Percentiles rank a stretch among this genome's conserved stretches.
Evolutionary conservation across 2,797 vertebrate species (phyloP).

Genomic region (Sebastolobus alascanus): DNA sequence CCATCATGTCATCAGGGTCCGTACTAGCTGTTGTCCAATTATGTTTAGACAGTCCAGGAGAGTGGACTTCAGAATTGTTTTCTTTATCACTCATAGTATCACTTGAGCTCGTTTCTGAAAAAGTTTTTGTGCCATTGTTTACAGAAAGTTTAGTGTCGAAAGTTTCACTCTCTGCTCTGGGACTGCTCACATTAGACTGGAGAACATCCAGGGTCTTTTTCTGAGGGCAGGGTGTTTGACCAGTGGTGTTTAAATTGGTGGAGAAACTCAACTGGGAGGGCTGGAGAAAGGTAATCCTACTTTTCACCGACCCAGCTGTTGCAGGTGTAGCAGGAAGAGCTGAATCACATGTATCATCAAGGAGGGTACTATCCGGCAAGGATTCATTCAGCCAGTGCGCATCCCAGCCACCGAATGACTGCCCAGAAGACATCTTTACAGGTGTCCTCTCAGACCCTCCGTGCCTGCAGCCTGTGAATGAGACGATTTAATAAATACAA

Average conservation of each 20-base stretch:
- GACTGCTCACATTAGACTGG: not conserved
- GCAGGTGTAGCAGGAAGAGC: conserved; percentile 27
- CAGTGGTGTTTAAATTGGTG: not conserved
- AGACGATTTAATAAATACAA: not conserved
- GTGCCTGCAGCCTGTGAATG: conserved; percentile 20
- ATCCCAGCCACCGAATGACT: not conserved
- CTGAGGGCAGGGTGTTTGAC: not conserved
- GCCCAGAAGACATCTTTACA: conserved; percentile 5
- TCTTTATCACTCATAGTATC: not conserved
- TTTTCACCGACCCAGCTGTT: not conserved
- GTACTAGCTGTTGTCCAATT: not conserved
- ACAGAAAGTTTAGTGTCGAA: conserved; percentile 5
- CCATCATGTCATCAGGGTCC: not conserved
- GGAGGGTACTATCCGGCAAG: conserved; percentile 66
- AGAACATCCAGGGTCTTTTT: conserved; percentile 12
- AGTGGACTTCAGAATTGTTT: conserved; percentile 2
- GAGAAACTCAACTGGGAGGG: not conserved
- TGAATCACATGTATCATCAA: conserved; percentile 51
- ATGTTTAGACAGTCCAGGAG: not conserved
- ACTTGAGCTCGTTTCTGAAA: not conserved
- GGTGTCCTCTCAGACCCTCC: not conserved
- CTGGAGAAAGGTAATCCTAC: conserved; percentile 12
- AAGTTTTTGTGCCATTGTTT: conserved; percentile 2
- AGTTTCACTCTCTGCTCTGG: not conserved
- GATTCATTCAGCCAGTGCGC: conserved; percentile 46